Base-by-base conservation (phyloP, 1,140 invertebrate genomes). In the Aricia agestis region DNA sequence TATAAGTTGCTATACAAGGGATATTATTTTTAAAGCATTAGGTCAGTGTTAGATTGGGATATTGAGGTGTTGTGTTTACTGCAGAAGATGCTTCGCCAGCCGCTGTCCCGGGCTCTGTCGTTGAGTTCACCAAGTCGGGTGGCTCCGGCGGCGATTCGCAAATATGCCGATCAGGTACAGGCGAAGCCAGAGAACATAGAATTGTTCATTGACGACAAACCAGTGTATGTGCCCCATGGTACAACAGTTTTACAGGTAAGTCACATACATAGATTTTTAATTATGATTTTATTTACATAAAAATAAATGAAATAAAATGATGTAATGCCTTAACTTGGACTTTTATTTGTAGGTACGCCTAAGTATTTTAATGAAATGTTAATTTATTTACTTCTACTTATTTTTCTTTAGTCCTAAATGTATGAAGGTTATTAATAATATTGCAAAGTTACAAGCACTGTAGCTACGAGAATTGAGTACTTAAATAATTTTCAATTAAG, bases 201-300 rank as follows among this genome's bases (percentile, higher is more conserved):
- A 93, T 96, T 99, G 13, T 99, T 99, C 92, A 97, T 99, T 80
- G 98, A 99, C 94, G 98, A 99, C 86, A 97, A 98, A 87, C 95
- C 95, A 77, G 98, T 99, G 5, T 92, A 96, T 79, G 98, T 99
- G 67, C 95, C 96, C 70, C 98, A 99, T 19, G 98, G 99, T 71
- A 99, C 98, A 45, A 99, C 99, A 67, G 97, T 99, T 57, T 92
- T 99, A 66, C 98, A 99, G 94, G 98, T 98, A 91, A 84, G 63
- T 68, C 70, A 25, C 25, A 25, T 58, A 58, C 1, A 6, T 36
- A 36, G 36, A 36, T 36, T 36, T 36, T 36, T 36, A 36, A 2
- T 25, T 25, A 3, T 25, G 1, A 25, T 25, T 25, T 25, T 25
- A 25, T 25, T 25, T 1, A 25, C 25, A n/a, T n/a, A 25, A 25